Evolutionary conservation across 2,113 vertebrate species (phyloP).

Genomic region (Struthio camelus): DNA sequence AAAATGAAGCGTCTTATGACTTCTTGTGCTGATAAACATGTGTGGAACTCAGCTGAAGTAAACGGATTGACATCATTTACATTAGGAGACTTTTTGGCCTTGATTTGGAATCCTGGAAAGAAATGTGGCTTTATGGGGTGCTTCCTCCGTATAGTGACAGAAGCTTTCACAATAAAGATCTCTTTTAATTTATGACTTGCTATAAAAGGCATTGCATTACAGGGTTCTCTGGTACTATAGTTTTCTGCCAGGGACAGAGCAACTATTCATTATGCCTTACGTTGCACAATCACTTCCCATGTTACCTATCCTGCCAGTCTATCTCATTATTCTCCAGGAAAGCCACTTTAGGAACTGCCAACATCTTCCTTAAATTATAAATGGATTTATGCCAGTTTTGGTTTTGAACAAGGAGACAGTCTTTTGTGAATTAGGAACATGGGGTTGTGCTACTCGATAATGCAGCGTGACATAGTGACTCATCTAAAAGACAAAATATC

Average conservation of each 20-base stretch:
- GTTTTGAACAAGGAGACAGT: constrained; percentile 24
- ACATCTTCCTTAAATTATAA: constrained; percentile 43
- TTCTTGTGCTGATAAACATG: neutral
- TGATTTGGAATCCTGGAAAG: neutral
- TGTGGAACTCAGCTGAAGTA: neutral
- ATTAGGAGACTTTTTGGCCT: constrained; percentile 5
- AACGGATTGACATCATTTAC: neutral
- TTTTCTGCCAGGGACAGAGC: constrained; percentile 37
- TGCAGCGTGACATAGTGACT: neutral
- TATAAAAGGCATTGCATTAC: constrained; percentile 30
- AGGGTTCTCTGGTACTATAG: neutral
- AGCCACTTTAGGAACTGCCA: constrained; percentile 37
- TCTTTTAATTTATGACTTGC: constrained; percentile 48
- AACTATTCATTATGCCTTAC: constrained; percentile 38
- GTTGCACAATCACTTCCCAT: constrained; percentile 22
- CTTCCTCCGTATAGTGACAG: constrained; percentile 19
- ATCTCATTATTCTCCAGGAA: constrained; percentile 28
- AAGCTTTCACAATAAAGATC: constrained; percentile 41
- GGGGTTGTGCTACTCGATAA: neutral
- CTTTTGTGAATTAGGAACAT: neutral
- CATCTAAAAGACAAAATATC: neutral
- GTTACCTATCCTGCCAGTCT: neutral
- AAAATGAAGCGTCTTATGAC: neutral
- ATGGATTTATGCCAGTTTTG: constrained; percentile 40
- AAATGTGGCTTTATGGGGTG: neutral